Conservation (phyloP, 2,888 invertebrate species). For the Balanococcus diminutus region DNA sequence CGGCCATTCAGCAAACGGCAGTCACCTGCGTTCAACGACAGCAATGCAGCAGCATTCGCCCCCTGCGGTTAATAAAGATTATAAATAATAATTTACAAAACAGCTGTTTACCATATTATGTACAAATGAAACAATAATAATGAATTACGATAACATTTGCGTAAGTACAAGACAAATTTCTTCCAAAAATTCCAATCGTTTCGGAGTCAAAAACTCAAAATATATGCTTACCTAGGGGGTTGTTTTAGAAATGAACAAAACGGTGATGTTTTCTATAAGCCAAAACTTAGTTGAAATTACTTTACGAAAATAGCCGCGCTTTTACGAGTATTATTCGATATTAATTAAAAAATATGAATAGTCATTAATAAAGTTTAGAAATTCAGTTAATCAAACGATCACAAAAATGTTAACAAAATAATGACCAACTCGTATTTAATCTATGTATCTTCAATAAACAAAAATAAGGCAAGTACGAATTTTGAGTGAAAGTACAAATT, state of each 20-base stretch:
- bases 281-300: neutral
- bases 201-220: neutral
- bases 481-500: neutral
- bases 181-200: neutral
- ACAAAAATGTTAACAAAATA: neutral
- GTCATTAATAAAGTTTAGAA: neutral
- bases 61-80: slow-evolving; percentile 48
- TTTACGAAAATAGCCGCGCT: neutral
- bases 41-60: slow-evolving; percentile 44
- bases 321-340: too few relatives aligned
- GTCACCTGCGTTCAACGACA: slow-evolving; percentile 40
- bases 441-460: neutral
- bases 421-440: neutral
- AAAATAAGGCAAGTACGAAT: neutral
- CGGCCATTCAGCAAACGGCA: slow-evolving; percentile 3
- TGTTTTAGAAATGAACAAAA: neutral
- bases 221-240: neutral
- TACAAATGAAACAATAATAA: neutral
- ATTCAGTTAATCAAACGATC: neutral
- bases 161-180: neutral
- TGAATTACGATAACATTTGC: neutral
- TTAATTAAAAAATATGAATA: too few relatives aligned
- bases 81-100: slow-evolving; percentile 26
- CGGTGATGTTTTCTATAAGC: too few relatives aligned
- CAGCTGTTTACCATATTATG: too few relatives aligned